Base-by-base conservation (phyloP, 2,113 vertebrate species). In the Collichthys lucidus region DNA sequence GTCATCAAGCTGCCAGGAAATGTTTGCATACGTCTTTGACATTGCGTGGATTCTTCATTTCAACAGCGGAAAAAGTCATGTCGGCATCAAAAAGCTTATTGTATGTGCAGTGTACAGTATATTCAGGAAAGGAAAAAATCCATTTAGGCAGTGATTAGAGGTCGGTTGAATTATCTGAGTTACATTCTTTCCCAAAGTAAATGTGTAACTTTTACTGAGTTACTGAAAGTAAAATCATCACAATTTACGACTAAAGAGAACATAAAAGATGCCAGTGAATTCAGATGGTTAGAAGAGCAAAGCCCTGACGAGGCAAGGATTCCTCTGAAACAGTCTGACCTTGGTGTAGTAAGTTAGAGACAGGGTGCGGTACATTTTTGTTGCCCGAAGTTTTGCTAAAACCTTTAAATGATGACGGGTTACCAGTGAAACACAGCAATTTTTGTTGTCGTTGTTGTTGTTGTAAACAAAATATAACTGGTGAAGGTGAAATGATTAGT, bases 261-360 rank as follows among this genome's bases (percentile, higher is more conserved):
- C 9, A 2, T 22, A 29, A 20, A 11, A 29, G 65, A 65, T 14
- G 29, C 19, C 4, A 4, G 35, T 15, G 16, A 14, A 19, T 35
- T 20, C 0, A 40, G 56, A 35, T 16, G 0, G 10, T 63, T 9
- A 11, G 15, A 52, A 5, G 12, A 0, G 44, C 6, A 40, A 74
- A n/a, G 62, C 31, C 2, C 26, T 50, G 5, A 72, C 24, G 76
- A 44, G 66, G 74, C 11, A 31, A 66, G 19, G 71, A 59, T 78
- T 40, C 52, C 63, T 63, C 60, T 67, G 22, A 53, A 63, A 68
- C 67, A 29, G 78, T 61, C 68, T 77, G 68, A 77, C 77, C 75
- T 80, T 35, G 9, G 3, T 55, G 26, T n/a, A 56, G 22, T 12
- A 26, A 57, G 31, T 75, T 20, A 15, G 66, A 82, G 67, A 42